Evolutionary conservation across 2,888 invertebrate species (phyloP).

Genomic region (Drosophila ezoana): DNA sequence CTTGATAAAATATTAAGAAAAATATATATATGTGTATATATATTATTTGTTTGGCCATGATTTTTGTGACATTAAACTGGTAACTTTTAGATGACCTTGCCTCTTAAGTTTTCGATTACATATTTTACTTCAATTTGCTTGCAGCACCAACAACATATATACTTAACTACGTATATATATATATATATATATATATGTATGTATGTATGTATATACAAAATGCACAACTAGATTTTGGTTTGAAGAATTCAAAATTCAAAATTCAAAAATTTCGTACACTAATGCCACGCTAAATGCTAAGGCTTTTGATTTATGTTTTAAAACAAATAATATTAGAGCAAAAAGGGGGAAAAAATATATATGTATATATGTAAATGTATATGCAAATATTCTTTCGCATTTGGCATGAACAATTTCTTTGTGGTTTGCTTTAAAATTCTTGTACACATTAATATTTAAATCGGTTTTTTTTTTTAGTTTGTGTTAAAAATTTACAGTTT

Average conservation of each 20-base stretch:
- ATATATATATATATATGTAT: constrained; percentile 22
- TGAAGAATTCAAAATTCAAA: constrained; percentile 75
- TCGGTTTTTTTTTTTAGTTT: constrained; percentile 31
- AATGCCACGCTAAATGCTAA: constrained; percentile 62
- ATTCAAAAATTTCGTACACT: constrained; percentile 60
- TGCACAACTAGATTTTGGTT: constrained; percentile 74
- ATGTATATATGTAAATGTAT: constrained; percentile 21
- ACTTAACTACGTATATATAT: constrained; percentile 39
- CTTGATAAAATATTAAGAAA: constrained; percentile 54
- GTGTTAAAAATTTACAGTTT: constrained; percentile 47
- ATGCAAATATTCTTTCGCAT: constrained; percentile 60
- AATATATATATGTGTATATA: constrained; percentile 46
- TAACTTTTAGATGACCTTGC: constrained; percentile 53
- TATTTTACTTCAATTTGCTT: constrained; percentile 67
- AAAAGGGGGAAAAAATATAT: constrained; percentile 38
- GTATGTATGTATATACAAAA: constrained; percentile 69
- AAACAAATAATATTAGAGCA: constrained; percentile 56
- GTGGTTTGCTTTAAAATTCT: constrained; percentile 63
- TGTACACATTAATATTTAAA: constrained; percentile 57
- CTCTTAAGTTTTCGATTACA: constrained; percentile 36
- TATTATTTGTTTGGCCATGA: constrained; percentile 50
- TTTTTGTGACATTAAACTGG: constrained; percentile 59
- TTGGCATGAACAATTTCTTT: constrained; percentile 66
- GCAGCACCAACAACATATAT: constrained; percentile 73
- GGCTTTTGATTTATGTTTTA: constrained; percentile 46